Conservation (phyloP, 2,113 vertebrate species). For the Capreolus pygargus region DNA sequence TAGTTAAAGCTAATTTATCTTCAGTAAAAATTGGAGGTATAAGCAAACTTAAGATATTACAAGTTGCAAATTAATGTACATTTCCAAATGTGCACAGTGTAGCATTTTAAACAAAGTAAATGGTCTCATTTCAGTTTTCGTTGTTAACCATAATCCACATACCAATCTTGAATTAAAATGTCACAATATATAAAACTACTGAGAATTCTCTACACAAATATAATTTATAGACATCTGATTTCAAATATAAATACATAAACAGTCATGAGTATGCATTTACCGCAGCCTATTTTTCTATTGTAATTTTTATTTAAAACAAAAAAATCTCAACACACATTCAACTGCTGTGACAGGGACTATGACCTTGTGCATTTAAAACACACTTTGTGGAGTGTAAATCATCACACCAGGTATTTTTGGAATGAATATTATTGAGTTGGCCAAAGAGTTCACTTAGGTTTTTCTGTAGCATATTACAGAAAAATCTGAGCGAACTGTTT, state of each 20-base stretch:
- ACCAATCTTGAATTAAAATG: constrained; percentile 73
- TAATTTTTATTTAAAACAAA: constrained; percentile 41
- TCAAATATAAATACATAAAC: constrained; percentile 82
- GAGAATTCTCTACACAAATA: constrained; percentile 79
- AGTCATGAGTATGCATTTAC: constrained; percentile 65
- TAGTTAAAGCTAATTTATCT: constrained; percentile 78
- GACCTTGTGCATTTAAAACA: constrained; percentile 60
- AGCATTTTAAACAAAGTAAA: constrained; percentile 69
- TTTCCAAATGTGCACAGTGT: constrained; percentile 74
- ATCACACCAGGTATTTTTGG: constrained; percentile 50
- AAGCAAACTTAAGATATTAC: constrained; percentile 74
- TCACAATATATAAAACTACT: constrained; percentile 76
- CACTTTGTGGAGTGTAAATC: constrained; percentile 25
- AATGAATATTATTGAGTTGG: constrained; percentile 9
- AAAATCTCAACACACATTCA: constrained; percentile 70
- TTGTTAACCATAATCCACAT: constrained; percentile 58
- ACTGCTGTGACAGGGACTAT: constrained; percentile 42
- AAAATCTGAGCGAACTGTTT: too few species aligned
- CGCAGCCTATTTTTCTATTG: constrained; percentile 72
- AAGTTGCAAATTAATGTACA: constrained; percentile 66
- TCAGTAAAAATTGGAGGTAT: constrained; percentile 85
- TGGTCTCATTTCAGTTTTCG: constrained; percentile 62
- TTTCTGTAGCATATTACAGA: too few species aligned
- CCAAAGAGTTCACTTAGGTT: too few species aligned
- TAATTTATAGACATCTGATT: constrained; percentile 79